Evolutionary conservation across 1,140 invertebrate species (phyloP), one percentile per base, ranked within the genome.

Genomic region (Drosophila simulans): DNA sequence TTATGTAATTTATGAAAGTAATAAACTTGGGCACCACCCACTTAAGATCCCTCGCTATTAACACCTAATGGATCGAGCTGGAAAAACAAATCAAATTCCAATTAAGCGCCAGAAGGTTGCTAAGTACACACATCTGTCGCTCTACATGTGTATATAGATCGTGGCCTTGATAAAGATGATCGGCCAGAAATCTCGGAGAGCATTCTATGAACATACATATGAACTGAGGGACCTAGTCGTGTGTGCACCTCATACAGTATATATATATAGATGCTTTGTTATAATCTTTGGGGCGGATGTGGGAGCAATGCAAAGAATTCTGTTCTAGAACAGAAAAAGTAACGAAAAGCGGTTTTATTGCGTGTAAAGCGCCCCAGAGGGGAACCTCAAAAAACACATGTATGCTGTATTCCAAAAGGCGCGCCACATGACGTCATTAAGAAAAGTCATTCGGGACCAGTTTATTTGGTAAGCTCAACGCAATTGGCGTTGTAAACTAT

Each of bases 131-230:
- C 39, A 49, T 69, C 37, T 70, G 57, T 54, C 20, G 40, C 22
- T 52, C 59, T 57, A 43, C 48, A 56, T 64, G 57, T 42, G 35
- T 51, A 40, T 54, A 34, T 51, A 70, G 83, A 86, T 86, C 58
- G 39, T 40, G 75, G 70, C 82, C 83, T 86, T 86, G 82, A 86
- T 86, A 88, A 79, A 78, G 79, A 75, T 88, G 83, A 82, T 86
- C 69, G 53, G 45, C 45, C 71, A 74, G 51, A 51, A 65, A 42
- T 65, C 45, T 53, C 53, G 39, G 74, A 60, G 73, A 69, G 72
- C 51, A 58, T 35, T 77, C 35, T 74, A 70, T 80, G 80, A 82
- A 69, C 78, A 39, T n/a, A n/a, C n/a, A n/a, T n/a, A n/a, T n/a
- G n/a, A n/a, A n/a, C n/a, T 74, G 65, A 75, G 80, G 60, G 79